Evolutionary conservation across 2,888 invertebrate genomes (phyloP), one percentile per base, ranked within the genome.

Genomic region (Andrena trimmerana): DNA sequence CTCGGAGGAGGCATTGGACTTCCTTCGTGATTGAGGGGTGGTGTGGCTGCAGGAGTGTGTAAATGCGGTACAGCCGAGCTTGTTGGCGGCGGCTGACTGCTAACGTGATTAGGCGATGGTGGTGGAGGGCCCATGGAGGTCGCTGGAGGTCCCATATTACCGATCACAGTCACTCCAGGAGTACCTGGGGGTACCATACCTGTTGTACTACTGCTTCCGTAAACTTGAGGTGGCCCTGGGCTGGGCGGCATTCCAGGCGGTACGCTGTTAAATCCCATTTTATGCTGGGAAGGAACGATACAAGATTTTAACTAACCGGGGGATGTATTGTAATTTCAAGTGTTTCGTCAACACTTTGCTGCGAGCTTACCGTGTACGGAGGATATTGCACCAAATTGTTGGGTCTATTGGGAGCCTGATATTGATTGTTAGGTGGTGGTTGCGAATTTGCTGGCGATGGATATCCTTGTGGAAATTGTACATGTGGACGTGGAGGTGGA

Each of bases 61-160:
- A 90, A 80, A 71, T 90, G 90, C 36, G 89, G 75, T 93, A 94
- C 94, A 52, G 83, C 68, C 4, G 89, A 88, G 48, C 86, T 85
- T 16, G 90, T 86, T 20, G 84, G 87, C 69, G 85, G 87, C 75
- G 90, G 92, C 74, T 90, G 93, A 86, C 89, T 93, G 81, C 91
- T 91, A 60, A 93, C 95, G 81, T 95, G 95, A 93, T 94, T 95
- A 6, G 95, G 94, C 71, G 95, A 95, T 65, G 95, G 94, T 66
- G 95, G 94, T 57, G 96, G 95, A 89, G 95, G 96, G 31, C 96
- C 96, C 96, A 96, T 96, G 82, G 93, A 93, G 85, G 93, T 92
- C 33, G 95, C 95, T n/a, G 96, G 96, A 67, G 96, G 96, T 63
- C 96, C 96, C 95, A 96, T 96, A 75, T 94, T 94, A 52, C 94